Conservation (phyloP, 23 tunicate species). For the Halocynthia aurantium region DNA sequence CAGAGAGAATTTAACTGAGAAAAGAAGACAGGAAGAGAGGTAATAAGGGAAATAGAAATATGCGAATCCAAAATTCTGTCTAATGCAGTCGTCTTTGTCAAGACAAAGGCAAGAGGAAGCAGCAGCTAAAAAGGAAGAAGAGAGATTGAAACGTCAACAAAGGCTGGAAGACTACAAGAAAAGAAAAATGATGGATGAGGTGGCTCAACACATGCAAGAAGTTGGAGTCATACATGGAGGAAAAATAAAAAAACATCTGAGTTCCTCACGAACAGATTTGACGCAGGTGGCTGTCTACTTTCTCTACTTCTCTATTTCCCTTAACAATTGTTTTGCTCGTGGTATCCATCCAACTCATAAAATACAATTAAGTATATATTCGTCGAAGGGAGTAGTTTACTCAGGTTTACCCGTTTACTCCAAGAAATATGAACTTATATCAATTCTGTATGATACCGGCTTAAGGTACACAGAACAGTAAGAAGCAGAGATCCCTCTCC, state of each 20-base stretch:
- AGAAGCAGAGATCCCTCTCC: too few species aligned
- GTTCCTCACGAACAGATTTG: neutral
- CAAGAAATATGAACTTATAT: too few species aligned
- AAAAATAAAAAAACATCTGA: neutral
- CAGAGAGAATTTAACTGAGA: slow-evolving; percentile 49
- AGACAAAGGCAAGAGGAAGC: slow-evolving; percentile 56
- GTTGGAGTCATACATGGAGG: slow-evolving; percentile 44
- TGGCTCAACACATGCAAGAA: slow-evolving; percentile 20
- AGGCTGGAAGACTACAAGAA: slow-evolving; percentile 61
- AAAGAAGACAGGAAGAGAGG: slow-evolving; percentile 53
- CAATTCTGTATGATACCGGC: too few species aligned
- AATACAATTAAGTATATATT: too few species aligned
- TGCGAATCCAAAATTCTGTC: neutral
- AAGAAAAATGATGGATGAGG: slow-evolving; percentile 57
- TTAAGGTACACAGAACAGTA: too few species aligned
- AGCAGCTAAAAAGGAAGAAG: slow-evolving; percentile 57
- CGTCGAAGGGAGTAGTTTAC: too few species aligned
- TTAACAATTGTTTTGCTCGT: too few species aligned
- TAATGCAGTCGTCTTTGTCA: neutral
- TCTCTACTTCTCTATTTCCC: too few species aligned
- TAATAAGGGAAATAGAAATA: neutral
- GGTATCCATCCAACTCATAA: too few species aligned
- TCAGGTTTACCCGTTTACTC: too few species aligned
- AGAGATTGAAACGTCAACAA: slow-evolving; percentile 56
- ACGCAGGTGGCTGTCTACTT: too few species aligned